A percentile compares a stretch with the other conserved stretches of the same genome.
These are phyloP conservation scores for Arctopsyche grandis DNA, from an alignment of 1,140 invertebrate genomes.

Conservation along the genomic window DNA sequence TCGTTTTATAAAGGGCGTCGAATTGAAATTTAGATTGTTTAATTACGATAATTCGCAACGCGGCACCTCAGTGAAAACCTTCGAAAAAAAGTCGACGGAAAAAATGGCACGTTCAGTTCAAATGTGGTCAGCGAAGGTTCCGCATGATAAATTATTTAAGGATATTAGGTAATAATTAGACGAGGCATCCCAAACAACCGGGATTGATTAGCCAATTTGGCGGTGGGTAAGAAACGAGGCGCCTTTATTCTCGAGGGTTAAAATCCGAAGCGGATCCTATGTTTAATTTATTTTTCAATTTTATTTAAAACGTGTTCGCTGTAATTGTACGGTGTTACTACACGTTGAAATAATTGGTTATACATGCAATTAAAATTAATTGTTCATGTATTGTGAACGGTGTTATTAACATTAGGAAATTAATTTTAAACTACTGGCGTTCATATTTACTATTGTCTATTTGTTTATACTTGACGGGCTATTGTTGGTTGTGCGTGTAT, in stretches of 20 bases:
- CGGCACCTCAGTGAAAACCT: too few relatives aligned
- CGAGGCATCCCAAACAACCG: not conserved
- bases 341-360: not conserved
- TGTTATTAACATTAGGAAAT: not conserved
- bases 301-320: constrained; percentile 9
- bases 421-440: not conserved
- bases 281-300: not conserved
- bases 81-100: too few relatives aligned
- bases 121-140: not conserved
- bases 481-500: not conserved
- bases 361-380: not conserved
- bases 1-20: not conserved
- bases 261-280: not conserved
- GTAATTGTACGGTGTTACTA: not conserved
- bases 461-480: not conserved
- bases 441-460: not conserved
- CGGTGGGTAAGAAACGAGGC: not conserved
- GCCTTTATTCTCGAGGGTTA: constrained; percentile 12
- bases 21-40: not conserved
- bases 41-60: not conserved
- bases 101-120: not conserved
- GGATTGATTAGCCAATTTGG: constrained; percentile 53
- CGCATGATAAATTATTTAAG: constrained; percentile 40
- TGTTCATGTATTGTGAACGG: not conserved
- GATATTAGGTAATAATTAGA: constrained; percentile 44